Evolutionary conservation across 2,797 vertebrate species (phyloP), one percentile per base, ranked within the genome.

Genomic region (Catharus ustulatus): DNA sequence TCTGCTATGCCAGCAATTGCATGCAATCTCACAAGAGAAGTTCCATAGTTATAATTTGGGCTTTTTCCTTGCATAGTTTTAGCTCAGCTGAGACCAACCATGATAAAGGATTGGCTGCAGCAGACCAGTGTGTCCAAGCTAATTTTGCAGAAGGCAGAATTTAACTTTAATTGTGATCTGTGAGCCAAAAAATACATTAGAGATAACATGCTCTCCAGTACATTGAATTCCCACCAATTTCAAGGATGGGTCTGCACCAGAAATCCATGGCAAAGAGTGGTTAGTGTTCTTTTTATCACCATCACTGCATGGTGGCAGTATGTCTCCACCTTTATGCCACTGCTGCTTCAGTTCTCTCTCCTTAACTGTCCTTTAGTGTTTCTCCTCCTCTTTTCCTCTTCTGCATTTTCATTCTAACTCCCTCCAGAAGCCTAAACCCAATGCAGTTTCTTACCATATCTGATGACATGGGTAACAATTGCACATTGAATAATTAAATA

Each of bases 91-190:
- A 84, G 73, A 91, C 71, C 84, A 86, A 40, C 52, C 1, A 6
- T 88, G 89, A 93, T 64, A 67, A 79, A 92, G 80, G 61, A 94
- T 51, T 94, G 83, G 62, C 58, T 77, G 84, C 72, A 80, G 81
- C 78, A 94, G 72, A 80, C 90, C 68, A 55, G 21, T 61, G 36
- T 89, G 88, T 77, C 89, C 80, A 83, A 95, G 89, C 75, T 90
- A 90, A 94, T 95, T 94, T 94, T 90, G 88, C 84, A 93, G 89
- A 96, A 91, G 91, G 86, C 85, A 94, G 84, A 91, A 91, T 93
- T 94, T 93, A 92, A 91, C 95, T 94, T 97, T 94, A 96, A 94
- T 95, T 93, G 95, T 82, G 83, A 93, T 87, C 87, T 92, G 91
- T 94, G 91, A 96, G 87, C 80, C 87, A 91, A 94, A 92, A 94